Evolutionary conservation across 2,888 invertebrate species (phyloP).

Genomic region (Cacoxenus indagator): DNA sequence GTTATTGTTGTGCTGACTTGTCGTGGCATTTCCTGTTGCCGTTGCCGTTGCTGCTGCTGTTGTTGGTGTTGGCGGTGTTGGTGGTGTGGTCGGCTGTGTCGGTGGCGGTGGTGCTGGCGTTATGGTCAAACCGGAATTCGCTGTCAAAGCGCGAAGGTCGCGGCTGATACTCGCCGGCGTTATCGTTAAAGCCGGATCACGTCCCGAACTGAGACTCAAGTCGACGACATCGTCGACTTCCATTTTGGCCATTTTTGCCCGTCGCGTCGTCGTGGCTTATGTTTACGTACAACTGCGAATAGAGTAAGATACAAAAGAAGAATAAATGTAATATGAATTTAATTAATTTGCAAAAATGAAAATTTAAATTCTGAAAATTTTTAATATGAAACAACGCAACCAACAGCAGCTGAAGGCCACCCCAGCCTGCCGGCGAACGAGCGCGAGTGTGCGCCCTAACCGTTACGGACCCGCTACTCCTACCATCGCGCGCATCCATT

Average conservation of each 20-base stretch:
- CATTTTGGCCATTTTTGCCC: conserved; percentile 78
- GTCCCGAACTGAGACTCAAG: conserved; percentile 78
- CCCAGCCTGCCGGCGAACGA: neutral
- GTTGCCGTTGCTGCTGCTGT: conserved; percentile 27
- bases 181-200: conserved; percentile 70
- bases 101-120: conserved; percentile 75
- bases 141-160: conserved; percentile 75
- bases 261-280: conserved; percentile 65
- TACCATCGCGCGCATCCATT: neutral
- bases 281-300: conserved; percentile 59
- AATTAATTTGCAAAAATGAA: conserved; percentile 22
- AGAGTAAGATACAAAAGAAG: conserved; percentile 29
- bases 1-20: conserved; percentile 24
- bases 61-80: conserved; percentile 26
- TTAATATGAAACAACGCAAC: neutral
- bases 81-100: conserved; percentile 24
- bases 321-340: conserved; percentile 28
- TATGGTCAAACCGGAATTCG: conserved; percentile 75
- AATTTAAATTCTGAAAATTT: neutral
- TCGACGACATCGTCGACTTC: conserved; percentile 93
- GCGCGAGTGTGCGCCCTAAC: neutral
- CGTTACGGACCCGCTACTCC: too few species aligned
- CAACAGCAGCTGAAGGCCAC: neutral
- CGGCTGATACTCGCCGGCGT: conserved; percentile 68
- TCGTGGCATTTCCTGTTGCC: conserved; percentile 28